These are phyloP conservation scores for Neolamprologus cancellatus DNA, from an alignment of 2,113 vertebrate species.

Conservation along the genomic window DNA sequence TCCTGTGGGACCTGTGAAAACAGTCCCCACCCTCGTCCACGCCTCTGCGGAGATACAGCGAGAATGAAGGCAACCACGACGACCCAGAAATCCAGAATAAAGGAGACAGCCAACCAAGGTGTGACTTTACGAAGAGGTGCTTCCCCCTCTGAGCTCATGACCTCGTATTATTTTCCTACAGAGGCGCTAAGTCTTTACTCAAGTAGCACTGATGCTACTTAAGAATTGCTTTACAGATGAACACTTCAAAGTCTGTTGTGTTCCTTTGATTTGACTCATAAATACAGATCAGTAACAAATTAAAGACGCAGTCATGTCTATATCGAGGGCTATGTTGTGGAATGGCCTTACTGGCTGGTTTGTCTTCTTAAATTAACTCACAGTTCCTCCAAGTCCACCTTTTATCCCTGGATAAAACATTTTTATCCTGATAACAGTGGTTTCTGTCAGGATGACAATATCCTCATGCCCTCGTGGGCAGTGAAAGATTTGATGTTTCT, in stretches of 20 bases:
- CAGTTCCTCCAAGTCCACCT: not conserved
- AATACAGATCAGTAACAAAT: not conserved
- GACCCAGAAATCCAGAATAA: not conserved
- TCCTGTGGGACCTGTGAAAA: conserved; percentile 53
- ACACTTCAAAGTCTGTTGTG: not conserved
- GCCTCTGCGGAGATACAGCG: not conserved
- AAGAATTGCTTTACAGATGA: not conserved
- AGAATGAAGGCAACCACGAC: not conserved
- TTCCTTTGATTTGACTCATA: not conserved
- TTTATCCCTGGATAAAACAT: not conserved
- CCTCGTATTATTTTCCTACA: not conserved
- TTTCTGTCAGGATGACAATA: not conserved
- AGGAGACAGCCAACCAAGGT: not conserved
- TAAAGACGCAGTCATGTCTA: not conserved
- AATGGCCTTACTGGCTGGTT: not conserved
- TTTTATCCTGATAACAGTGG: not conserved
- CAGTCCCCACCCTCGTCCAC: conserved; percentile 26
- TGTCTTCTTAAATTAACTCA: not conserved
- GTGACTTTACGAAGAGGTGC: not conserved
- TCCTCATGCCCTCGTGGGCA: accelerated
- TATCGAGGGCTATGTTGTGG: not conserved
- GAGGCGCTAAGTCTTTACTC: not conserved
- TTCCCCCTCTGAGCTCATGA: not conserved
- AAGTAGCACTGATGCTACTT: not conserved
- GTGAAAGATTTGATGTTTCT: not conserved